phyloP scores from a whole-genome alignment of 2,888 invertebrate species.

The Scaptomyza caliginosa region DNA sequence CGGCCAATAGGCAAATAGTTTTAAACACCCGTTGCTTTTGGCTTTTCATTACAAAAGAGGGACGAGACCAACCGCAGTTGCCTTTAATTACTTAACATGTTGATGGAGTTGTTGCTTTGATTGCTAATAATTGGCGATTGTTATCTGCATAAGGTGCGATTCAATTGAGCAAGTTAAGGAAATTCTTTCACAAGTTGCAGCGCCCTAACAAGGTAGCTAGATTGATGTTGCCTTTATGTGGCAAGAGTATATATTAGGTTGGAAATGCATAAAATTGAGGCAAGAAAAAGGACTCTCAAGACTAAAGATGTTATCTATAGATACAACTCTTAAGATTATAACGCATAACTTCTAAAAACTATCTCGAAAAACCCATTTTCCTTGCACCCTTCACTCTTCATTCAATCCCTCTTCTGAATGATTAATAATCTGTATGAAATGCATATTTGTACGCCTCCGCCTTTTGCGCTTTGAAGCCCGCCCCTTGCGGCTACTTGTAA shows the following conservation, averaged over 20 bases:
- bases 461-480: not conserved
- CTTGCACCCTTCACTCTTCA: not conserved
- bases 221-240: not conserved
- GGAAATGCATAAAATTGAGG: not conserved
- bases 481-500: slow-evolving; percentile 25
- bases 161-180: slow-evolving; percentile 51
- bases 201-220: no score
- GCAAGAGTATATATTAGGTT: not conserved
- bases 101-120: not conserved
- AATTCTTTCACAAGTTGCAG: slow-evolving; percentile 24
- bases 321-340: no score
- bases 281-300: no score
- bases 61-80: slow-evolving; percentile 38
- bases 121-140: not conserved
- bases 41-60: slow-evolving; percentile 2
- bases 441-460: slow-evolving; percentile 2
- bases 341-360: no score
- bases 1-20: slow-evolving; percentile 64
- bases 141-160: slow-evolving; percentile 73
- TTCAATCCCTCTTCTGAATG: not conserved
- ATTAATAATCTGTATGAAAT: slow-evolving; percentile 10
- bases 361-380: not conserved
- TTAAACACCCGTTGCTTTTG: slow-evolving; percentile 45
- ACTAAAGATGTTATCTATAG: no score
- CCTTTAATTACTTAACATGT: not conserved